These are phyloP conservation scores for Parus major DNA, from an alignment of 2,113 vertebrate species.

Conservation along the genomic window DNA sequence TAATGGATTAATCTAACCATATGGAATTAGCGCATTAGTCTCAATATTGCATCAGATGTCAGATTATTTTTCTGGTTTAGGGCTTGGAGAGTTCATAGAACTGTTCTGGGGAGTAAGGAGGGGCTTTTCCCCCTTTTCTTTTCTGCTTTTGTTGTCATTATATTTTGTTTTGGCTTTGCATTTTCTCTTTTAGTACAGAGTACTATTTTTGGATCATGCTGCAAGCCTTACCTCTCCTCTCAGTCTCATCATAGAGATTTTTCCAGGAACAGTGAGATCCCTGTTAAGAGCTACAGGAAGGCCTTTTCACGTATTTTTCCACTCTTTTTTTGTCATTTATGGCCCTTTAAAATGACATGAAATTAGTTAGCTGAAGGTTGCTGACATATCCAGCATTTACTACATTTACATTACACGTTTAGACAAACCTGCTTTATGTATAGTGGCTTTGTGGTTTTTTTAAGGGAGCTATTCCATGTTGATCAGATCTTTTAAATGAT, in stretches of 20 bases:
- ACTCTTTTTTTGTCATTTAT: neutral
- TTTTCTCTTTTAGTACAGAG: neutral
- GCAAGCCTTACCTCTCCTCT: neutral
- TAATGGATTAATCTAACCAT: constrained; percentile 37
- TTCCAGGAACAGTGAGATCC: neutral
- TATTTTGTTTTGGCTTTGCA: neutral
- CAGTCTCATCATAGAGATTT: neutral
- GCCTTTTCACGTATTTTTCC: neutral
- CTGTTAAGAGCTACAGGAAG: neutral
- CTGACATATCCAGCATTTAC: constrained; percentile 9
- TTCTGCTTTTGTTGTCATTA: neutral
- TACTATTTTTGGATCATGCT: neutral
- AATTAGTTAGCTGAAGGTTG: constrained; percentile 12
- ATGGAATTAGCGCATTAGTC: constrained; percentile 2
- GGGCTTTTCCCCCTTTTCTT: fast-evolving
- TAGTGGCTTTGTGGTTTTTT: neutral
- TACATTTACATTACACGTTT: neutral
- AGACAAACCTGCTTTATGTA: constrained; percentile 22
- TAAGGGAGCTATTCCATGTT: constrained; percentile 24
- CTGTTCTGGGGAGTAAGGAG: neutral
- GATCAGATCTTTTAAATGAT: constrained; percentile 52
- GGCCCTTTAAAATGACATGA: neutral
- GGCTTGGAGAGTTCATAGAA: neutral
- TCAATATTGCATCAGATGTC: constrained; percentile 21
- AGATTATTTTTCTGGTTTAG: neutral